phyloP scores from a whole-genome alignment of 2,797 vertebrate species.

The Halcyon chelicuti region DNA sequence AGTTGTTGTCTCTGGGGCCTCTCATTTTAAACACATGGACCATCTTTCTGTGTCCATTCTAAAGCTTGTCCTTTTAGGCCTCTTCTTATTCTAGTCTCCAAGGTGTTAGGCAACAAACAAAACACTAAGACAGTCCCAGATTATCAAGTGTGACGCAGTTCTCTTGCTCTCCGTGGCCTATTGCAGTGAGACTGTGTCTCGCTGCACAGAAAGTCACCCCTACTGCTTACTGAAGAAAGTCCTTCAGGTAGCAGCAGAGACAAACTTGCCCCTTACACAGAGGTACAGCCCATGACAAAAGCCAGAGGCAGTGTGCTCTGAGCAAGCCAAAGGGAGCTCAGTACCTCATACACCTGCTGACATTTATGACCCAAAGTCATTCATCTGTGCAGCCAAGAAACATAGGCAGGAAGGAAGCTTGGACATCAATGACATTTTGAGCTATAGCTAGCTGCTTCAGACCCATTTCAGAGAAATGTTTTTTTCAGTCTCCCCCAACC shows the following conservation, averaged over 20 bases:
- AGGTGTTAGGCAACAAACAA: background rate
- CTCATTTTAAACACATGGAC: background rate
- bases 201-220: background rate
- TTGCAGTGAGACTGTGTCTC: background rate
- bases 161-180: background rate
- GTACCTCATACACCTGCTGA: background rate
- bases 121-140: background rate
- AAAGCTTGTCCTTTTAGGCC: background rate
- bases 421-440: background rate
- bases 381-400: background rate
- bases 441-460: background rate
- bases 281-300: background rate
- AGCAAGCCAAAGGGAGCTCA: background rate
- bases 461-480: background rate
- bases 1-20: no score
- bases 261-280: background rate
- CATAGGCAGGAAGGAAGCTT: background rate
- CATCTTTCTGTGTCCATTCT: background rate
- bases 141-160: background rate
- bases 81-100: background rate
- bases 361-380: slow-evolving; percentile 8
- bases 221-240: background rate
- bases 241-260: background rate
- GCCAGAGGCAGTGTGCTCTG: background rate
- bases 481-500: background rate